Percentiles rank a stretch among this genome's conserved stretches.
These are phyloP conservation scores for Euglossa dilemma DNA, from an alignment of 1,140 invertebrate species.

Conservation along the genomic window DNA sequence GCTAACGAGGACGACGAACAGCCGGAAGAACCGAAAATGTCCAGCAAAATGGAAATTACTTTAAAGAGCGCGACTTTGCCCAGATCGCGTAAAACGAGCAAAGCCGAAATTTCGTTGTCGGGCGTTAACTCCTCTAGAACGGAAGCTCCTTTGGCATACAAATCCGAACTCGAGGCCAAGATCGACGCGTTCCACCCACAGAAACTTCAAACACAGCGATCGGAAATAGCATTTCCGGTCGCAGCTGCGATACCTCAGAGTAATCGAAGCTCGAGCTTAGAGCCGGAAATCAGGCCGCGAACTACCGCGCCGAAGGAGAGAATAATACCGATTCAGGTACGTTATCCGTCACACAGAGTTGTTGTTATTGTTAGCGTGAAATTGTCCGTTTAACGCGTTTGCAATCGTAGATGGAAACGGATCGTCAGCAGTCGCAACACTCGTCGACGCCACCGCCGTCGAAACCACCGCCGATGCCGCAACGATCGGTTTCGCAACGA, in stretches of 20 bases:
- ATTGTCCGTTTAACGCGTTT: neutral
- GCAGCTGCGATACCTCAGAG: constrained; percentile 75
- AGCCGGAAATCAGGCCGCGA: constrained; percentile 75
- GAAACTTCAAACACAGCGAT: constrained; percentile 81
- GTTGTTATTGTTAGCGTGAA: too few relatives aligned
- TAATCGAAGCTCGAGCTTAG: constrained; percentile 78
- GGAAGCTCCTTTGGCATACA: constrained; percentile 80
- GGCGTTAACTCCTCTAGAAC: constrained; percentile 74
- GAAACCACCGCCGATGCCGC: constrained; percentile 82
- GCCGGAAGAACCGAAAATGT: constrained; percentile 77
- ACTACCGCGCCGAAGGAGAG: constrained; percentile 79
- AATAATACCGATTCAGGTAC: constrained; percentile 84
- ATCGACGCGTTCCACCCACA: constrained; percentile 81
- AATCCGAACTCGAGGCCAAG: constrained; percentile 85
- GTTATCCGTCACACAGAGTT: too few relatives aligned
- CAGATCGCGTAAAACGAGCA: constrained; percentile 85
- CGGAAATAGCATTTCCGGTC: constrained; percentile 85
- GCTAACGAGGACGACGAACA: constrained; percentile 37
- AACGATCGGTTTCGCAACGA: constrained; percentile 78
- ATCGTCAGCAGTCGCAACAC: constrained; percentile 32
- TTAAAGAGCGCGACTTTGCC: constrained; percentile 87
- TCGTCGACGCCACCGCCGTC: constrained; percentile 72
- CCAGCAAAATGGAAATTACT: constrained; percentile 86
- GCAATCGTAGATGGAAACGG: constrained; percentile 64
- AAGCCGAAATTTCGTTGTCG: constrained; percentile 86